These are phyloP conservation scores for Papilio xuthus DNA, from an alignment of 1,140 invertebrate genomes.

Conservation along the genomic window DNA sequence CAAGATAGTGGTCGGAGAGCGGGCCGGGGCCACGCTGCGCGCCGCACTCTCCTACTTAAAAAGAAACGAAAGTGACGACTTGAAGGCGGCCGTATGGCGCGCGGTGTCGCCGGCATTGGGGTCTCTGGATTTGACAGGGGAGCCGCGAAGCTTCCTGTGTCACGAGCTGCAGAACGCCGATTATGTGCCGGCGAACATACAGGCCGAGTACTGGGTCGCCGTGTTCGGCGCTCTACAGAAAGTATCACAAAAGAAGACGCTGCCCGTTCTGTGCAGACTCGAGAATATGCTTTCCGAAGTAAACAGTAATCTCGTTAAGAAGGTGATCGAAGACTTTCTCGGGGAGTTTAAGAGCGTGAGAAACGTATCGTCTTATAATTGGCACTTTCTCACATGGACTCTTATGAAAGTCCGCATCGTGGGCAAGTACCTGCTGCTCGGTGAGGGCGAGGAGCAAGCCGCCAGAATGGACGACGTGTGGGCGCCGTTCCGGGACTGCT, in stretches of 20 bases:
- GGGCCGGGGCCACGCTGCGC: constrained; percentile 49
- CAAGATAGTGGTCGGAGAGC: constrained; percentile 39
- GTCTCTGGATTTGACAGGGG: neutral
- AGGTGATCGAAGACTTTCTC: constrained; percentile 45
- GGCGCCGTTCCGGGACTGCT: constrained; percentile 51
- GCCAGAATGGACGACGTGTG: constrained; percentile 50
- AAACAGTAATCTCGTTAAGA: constrained; percentile 39
- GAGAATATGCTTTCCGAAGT: constrained; percentile 50
- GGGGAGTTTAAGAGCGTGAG: constrained; percentile 33
- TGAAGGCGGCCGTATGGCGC: constrained; percentile 12
- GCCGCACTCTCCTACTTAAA: neutral
- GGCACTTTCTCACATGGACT: neutral
- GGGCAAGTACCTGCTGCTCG: constrained; percentile 55
- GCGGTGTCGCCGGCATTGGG: neutral
- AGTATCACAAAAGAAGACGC: constrained; percentile 40
- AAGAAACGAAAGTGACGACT: neutral
- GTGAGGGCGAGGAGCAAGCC: constrained; percentile 49
- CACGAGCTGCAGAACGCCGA: constrained; percentile 40
- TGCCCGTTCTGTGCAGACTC: constrained; percentile 44
- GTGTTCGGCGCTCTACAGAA: constrained; percentile 47
- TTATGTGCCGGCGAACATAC: constrained; percentile 47
- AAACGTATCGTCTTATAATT: neutral
- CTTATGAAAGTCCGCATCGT: constrained; percentile 51
- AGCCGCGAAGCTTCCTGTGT: constrained; percentile 14
- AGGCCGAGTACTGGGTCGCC: constrained; percentile 53